phyloP scores from a whole-genome alignment of 2,797 vertebrate genomes.

The Dendrocincla tyrannina region DNA sequence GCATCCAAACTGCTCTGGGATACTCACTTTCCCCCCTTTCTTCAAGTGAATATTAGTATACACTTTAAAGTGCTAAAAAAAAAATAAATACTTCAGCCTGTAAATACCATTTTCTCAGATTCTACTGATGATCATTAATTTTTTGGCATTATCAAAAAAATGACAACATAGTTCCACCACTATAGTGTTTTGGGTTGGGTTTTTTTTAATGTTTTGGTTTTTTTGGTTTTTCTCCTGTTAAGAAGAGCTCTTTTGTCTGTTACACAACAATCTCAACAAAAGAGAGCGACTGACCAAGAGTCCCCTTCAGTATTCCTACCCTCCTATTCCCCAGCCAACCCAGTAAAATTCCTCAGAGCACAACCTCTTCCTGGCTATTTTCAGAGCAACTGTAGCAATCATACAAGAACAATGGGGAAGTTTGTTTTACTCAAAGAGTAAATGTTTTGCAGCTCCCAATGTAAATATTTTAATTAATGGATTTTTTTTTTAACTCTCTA shows the following conservation, averaged over 20 bases:
- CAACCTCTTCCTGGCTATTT: constrained; percentile 52
- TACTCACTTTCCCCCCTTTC: not conserved
- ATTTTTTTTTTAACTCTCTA: constrained; percentile 40
- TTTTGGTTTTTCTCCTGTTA: not conserved
- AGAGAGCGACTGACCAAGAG: not conserved
- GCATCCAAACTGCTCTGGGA: not conserved
- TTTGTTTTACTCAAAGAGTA: constrained; percentile 62
- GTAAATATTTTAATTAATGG: constrained; percentile 65
- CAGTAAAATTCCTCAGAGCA: constrained; percentile 46
- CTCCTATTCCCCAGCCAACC: not conserved
- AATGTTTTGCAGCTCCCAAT: constrained; percentile 62
- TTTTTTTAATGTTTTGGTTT: not conserved
- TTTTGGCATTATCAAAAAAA: not conserved
- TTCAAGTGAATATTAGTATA: not conserved
- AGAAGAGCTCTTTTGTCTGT: not conserved
- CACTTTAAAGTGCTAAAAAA: not conserved
- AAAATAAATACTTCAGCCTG: not conserved
- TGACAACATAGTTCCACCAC: not conserved
- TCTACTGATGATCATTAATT: not conserved
- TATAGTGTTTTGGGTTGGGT: accelerated
- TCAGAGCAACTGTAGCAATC: constrained; percentile 41
- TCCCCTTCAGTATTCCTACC: not conserved
- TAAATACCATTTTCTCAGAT: not conserved
- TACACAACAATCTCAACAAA: not conserved
- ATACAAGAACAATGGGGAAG: constrained; percentile 60